Base-by-base conservation (phyloP, 35 echinoderm and acorn worm species). In the Amphiura filiformis region DNA sequence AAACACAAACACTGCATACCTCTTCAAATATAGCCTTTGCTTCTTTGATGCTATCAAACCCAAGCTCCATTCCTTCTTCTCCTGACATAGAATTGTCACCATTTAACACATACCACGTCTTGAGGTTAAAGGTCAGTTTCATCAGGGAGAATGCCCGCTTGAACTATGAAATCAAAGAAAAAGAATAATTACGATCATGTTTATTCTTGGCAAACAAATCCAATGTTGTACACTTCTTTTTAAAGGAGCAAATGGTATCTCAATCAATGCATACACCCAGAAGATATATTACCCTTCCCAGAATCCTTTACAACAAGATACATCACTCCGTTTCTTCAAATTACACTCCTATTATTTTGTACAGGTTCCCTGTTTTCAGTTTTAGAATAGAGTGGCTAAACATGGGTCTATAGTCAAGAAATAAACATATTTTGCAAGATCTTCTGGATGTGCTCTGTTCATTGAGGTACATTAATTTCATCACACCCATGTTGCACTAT, bases 41-140 rank as follows among this genome's bases (percentile, higher is more conserved):
- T 65, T 90, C 93, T 70, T 89, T 94, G 31, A 94, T 75, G 38
- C 83, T 94, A 2, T 80, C 87, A 23, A 94, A 90, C 0, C 93
- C 93, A 9, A 90, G 82, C 2, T 94, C 93, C 61, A 86, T 90
- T 23, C 82, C 93, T 49, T 94, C 93, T n/a, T 78, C 49, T 7
- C 88, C 93, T 30, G 88, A 83, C 39, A 94, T 47, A 33, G 81
- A 81, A 34, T 82, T 94, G 78, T 94, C 93, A 41, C 93, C 93
- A 17, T 49, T 75, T 32, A 94, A 35, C 30, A 87, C 83, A 49
- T 80, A 90, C 93, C 93, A 94, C 1, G 87, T 94, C 79, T 87
- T 90, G 26, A 94, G 61, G 80, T 94, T 94, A 78, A 94, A 94
- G 0, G 93, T 83, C 78, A 94, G 84, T 75, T 94, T 94, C 93